Evolutionary conservation across 2,113 vertebrate species (phyloP).

Genomic region (Prinia subflava): DNA sequence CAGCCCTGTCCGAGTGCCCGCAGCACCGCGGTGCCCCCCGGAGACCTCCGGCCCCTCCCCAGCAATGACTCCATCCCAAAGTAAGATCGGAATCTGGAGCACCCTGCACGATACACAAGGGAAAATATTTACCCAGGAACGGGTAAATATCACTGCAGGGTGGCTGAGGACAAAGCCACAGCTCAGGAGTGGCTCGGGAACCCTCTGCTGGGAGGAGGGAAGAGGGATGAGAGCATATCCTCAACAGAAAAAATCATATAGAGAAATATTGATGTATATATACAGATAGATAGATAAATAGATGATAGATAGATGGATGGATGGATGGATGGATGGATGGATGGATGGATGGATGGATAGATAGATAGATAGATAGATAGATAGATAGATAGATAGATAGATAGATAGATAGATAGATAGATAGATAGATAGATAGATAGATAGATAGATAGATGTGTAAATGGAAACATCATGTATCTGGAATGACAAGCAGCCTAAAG

Average conservation of each 20-base stretch:
- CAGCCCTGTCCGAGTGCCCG: not conserved
- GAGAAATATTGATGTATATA: not conserved
- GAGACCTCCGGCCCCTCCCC: not conserved
- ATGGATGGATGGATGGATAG: no score
- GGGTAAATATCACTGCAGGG: not conserved
- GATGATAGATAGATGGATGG: no score
- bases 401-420: no score
- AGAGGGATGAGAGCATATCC: not conserved
- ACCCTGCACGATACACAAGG: rapidly evolving
- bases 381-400: no score
- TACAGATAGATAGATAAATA: no score
- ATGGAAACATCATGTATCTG: not conserved
- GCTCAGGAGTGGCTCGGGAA: not conserved
- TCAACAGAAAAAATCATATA: not conserved
- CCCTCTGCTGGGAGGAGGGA: not conserved
- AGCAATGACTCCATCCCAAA: rapidly evolving
- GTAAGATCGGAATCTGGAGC: rapidly evolving
- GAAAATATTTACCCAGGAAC: not conserved
- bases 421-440: no score
- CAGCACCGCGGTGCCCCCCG: not conserved
- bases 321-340: no score
- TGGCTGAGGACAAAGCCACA: not conserved
- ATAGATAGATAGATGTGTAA: not conserved
- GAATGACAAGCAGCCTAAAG: not conserved
- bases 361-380: no score